phyloP scores from a whole-genome alignment of 2,113 vertebrate species.

The Tenebrosternarchus preto region DNA sequence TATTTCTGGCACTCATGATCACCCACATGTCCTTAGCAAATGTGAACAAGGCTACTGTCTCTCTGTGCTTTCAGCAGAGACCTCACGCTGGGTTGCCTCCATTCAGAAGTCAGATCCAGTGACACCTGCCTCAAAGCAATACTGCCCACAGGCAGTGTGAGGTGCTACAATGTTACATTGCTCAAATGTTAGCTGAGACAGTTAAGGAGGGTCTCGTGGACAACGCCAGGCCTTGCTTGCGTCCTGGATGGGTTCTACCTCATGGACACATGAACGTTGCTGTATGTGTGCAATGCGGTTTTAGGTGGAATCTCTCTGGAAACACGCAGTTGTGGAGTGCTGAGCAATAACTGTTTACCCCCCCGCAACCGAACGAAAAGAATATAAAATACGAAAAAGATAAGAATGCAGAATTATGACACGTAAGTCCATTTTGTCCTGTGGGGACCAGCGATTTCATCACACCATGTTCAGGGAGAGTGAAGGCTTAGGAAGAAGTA shows the following conservation, averaged over 20 bases:
- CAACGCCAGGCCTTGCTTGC: background rate
- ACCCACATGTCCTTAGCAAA: background rate
- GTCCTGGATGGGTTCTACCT: background rate
- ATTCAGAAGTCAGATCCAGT: constrained; percentile 21
- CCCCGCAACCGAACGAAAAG: no score
- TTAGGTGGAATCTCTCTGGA: constrained; percentile 14
- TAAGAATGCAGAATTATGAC: constrained; percentile 16
- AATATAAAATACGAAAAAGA: background rate
- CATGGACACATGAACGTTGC: background rate
- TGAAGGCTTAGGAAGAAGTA: constrained; percentile 7
- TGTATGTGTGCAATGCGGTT: background rate
- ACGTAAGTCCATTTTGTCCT: constrained; percentile 28
- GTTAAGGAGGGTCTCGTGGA: background rate
- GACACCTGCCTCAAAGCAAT: constrained; percentile 40
- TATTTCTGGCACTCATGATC: background rate
- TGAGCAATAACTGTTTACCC: constrained; percentile 7
- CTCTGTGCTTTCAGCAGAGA: background rate
- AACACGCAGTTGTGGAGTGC: background rate
- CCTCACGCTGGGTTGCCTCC: background rate
- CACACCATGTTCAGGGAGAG: constrained; percentile 15
- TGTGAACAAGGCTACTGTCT: constrained; percentile 16
- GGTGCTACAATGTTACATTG: constrained; percentile 54
- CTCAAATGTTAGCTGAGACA: background rate
- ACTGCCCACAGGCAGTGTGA: constrained; percentile 37
- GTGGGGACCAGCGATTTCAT: constrained; percentile 39